phyloP scores from a whole-genome alignment of 1,140 invertebrate species.

The Eciton burchellii region DNA sequence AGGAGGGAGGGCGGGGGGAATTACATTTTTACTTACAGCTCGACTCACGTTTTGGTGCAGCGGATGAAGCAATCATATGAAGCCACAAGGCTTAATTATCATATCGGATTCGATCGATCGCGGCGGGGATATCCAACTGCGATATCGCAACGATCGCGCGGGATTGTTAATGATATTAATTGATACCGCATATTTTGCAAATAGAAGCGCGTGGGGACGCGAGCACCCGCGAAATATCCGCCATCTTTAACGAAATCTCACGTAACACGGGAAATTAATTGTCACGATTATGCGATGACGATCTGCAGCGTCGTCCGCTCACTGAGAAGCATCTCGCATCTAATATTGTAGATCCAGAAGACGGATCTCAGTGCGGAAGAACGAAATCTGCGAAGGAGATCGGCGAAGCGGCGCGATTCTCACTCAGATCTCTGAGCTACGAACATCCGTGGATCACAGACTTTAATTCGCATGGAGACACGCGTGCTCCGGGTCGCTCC shows the following conservation, averaged over 20 bases:
- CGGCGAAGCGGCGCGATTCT: no score
- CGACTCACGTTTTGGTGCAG: constrained; percentile 9
- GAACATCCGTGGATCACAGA: background rate
- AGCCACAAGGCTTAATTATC: constrained; percentile 55
- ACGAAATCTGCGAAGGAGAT: no score
- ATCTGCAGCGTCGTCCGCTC: background rate
- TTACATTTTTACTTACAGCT: constrained; percentile 25
- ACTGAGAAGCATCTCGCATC: no score
- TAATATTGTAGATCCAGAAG: no score
- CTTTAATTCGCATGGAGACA: background rate
- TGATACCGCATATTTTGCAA: constrained; percentile 53
- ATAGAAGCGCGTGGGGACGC: constrained; percentile 25
- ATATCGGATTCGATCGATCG: constrained; percentile 47
- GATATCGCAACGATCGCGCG: constrained; percentile 44
- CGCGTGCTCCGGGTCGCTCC: background rate
- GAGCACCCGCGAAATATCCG: constrained; percentile 37
- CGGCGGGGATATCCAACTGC: constrained; percentile 15
- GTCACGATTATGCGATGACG: background rate
- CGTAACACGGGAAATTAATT: constrained; percentile 50
- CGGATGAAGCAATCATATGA: constrained; percentile 40
- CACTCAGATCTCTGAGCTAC: no score
- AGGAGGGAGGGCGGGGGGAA: no score
- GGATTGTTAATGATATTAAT: constrained; percentile 59
- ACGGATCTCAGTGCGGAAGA: no score
- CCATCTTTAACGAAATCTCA: constrained; percentile 27